Base-by-base conservation (phyloP, 2,113 vertebrate genomes). In the Dipodomys merriami region DNA sequence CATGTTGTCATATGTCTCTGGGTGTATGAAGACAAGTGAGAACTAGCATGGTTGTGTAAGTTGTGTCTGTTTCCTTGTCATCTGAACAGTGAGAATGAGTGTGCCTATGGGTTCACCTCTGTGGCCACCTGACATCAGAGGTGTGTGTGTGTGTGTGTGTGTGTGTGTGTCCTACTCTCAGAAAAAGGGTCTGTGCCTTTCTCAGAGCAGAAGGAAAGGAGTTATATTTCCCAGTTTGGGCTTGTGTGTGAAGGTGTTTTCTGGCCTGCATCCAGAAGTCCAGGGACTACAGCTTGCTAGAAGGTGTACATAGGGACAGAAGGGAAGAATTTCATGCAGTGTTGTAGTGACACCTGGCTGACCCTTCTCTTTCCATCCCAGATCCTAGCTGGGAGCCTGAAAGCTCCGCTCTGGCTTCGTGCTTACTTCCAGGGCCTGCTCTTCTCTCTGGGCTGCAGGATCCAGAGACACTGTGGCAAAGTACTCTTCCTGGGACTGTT, bases 381-480 rank as follows among this genome's bases (percentile, higher is more conserved):
- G 96, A 80, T 95, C 81, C 84, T 93, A 62, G 46, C 96, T 98
- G 99, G 99, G 98, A 99, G 99, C 98, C 98, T 98, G 94, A 98
- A 98, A 98, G 98, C 99, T 92, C 99, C 99, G 71, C 98, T 99
- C 97, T 99, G 99, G 99, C 98, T 99, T 94, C 99, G 99, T 78
- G 98, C 99, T 94, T 98, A 98, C 97, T 99, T 99, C 98, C 99
- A 99, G 98, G 98, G 98, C 96, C 98, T 99, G 96, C 99, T 99
- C 96, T 99, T 99, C 98, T 98, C 98, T 95, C 97, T 99, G 98
- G 99, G 99, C 96, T 99, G 99, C 96, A 98, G 98, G 97, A 99
- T 99, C 98, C 99, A 99, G 98, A 98, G 98, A 96, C 99, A 99
- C 97, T 99, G 99, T 97, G 99, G 99, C 96, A 99, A 99, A 98